phyloP scores from a whole-genome alignment of 1,140 invertebrate species.

The Melipona quadrifasciata region DNA sequence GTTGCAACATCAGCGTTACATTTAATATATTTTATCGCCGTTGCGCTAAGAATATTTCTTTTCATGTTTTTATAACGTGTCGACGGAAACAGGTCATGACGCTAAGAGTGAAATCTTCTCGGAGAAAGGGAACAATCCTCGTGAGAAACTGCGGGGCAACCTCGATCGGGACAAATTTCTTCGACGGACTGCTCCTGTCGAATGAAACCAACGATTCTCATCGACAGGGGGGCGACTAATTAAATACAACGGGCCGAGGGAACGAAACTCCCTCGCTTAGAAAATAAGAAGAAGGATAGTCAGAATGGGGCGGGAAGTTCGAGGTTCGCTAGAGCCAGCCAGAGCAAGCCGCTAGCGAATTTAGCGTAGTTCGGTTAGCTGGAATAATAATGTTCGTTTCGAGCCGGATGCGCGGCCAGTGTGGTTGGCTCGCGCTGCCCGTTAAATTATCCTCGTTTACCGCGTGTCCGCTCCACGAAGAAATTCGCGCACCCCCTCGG shows the following conservation, averaged over 20 bases:
- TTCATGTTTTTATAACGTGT: too few relatives aligned
- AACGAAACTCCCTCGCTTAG: not conserved
- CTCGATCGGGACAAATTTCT: not conserved
- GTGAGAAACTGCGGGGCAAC: not conserved
- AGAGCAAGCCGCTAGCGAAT: conserved; percentile 4
- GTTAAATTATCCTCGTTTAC: conserved; percentile 30
- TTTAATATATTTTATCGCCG: too few relatives aligned
- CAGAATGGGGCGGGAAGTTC: not conserved
- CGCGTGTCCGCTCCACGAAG: conserved; percentile 15
- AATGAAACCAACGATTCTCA: not conserved
- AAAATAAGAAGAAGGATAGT: not conserved
- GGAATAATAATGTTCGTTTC: conserved; percentile 44
- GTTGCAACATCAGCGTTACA: too few relatives aligned
- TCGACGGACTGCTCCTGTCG: not conserved
- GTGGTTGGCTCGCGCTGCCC: conserved; percentile 1
- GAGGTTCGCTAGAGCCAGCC: not conserved
- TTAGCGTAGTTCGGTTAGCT: conserved; percentile 38
- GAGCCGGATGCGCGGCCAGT: not conserved
- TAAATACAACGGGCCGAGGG: not conserved
- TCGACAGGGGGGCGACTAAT: not conserved
- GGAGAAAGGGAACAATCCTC: not conserved
- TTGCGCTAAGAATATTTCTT: too few relatives aligned
- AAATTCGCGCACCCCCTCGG: conserved; percentile 31
- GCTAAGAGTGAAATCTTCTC: too few relatives aligned
- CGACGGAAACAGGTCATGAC: too few relatives aligned